Evolutionary conservation across 2,888 invertebrate species (phyloP).

Genomic region (Lithosia quadra): DNA sequence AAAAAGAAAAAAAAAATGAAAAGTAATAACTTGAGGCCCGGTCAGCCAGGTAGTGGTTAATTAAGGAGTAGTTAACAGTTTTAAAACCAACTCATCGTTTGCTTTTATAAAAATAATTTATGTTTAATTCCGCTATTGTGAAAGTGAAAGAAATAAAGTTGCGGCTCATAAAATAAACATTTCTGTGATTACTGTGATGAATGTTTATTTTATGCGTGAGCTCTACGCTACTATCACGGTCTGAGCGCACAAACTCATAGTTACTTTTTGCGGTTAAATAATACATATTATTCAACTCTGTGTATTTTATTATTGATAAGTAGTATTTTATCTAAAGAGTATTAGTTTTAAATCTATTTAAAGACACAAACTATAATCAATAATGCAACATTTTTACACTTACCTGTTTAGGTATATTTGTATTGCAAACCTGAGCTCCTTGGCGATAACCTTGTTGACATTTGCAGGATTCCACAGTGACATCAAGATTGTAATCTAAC

Average conservation of each 20-base stretch:
- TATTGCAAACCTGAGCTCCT: constrained; percentile 27
- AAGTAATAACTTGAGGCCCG: not conserved
- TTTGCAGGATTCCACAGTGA: constrained; percentile 38
- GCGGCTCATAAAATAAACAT: constrained; percentile 1
- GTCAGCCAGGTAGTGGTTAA: not conserved
- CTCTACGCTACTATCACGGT: not conserved
- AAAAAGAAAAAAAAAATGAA: not conserved
- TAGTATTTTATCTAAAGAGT: not conserved
- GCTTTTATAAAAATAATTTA: not conserved
- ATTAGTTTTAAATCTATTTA: not conserved
- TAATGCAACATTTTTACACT: constrained; percentile 8
- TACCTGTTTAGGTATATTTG: constrained; percentile 15
- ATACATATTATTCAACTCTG: not conserved
- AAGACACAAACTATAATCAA: not conserved
- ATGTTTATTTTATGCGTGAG: constrained; percentile 5
- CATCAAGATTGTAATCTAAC: constrained; percentile 34
- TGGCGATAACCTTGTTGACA: constrained; percentile 23
- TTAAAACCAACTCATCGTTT: not conserved
- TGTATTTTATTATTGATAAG: not conserved
- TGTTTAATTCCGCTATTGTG: not conserved
- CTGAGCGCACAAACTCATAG: not conserved
- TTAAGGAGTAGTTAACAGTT: constrained; percentile 1
- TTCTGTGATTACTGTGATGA: not conserved
- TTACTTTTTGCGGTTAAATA: not conserved
- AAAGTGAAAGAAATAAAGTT: not conserved